phyloP scores from a whole-genome alignment of 2,113 vertebrate species.

The Grantiella picta region DNA sequence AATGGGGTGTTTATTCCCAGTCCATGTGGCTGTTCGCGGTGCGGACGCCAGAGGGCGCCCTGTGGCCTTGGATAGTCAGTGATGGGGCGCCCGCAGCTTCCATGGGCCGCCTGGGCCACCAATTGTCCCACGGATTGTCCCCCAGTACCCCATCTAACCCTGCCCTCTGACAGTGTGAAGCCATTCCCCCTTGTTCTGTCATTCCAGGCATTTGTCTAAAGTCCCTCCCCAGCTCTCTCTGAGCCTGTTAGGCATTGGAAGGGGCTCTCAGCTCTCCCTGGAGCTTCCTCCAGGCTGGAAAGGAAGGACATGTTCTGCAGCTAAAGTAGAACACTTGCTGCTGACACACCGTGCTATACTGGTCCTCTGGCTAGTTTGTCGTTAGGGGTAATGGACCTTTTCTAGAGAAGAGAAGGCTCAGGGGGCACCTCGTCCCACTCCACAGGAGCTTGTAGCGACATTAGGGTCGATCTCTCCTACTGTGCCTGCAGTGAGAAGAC shows the following conservation, averaged over 20 bases:
- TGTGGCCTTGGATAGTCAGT: neutral
- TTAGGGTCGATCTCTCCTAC: neutral
- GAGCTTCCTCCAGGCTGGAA: neutral
- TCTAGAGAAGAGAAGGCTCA: neutral
- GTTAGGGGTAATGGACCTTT: neutral
- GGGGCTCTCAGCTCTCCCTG: neutral
- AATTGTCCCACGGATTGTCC: too few species aligned
- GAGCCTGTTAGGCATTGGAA: neutral
- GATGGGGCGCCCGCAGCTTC: neutral
- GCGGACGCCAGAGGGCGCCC: neutral
- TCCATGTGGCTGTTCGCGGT: neutral
- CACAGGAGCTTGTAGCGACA: neutral
- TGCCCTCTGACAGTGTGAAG: neutral
- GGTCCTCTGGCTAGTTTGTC: neutral
- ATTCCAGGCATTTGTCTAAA: neutral
- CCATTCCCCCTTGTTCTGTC: neutral
- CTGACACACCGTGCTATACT: rapidly evolving
- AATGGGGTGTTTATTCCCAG: neutral
- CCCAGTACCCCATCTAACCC: neutral
- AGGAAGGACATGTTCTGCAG: rapidly evolving
- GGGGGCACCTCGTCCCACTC: too few species aligned
- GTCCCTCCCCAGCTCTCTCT: neutral
- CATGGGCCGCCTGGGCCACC: neutral
- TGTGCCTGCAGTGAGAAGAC: neutral
- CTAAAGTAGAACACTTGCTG: rapidly evolving